Percentiles rank a stretch among this genome's conserved stretches.
Evolutionary conservation across 1,140 invertebrate genomes (phyloP).

Genomic region (Heliconius hermathena): DNA sequence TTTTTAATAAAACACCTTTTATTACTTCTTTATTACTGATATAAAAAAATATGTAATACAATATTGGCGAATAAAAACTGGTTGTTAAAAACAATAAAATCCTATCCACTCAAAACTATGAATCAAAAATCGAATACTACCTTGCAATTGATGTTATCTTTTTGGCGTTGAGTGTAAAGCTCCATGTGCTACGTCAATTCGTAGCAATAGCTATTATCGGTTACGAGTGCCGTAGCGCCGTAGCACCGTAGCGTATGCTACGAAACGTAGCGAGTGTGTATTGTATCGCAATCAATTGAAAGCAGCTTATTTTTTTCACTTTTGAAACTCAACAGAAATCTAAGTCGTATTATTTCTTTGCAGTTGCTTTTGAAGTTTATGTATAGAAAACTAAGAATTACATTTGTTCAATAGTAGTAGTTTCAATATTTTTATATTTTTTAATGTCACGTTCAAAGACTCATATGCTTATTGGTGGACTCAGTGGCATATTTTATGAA

Average conservation of each 20-base stretch:
- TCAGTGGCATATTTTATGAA: no score
- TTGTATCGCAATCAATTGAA: conserved; percentile 34
- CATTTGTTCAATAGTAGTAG: not conserved
- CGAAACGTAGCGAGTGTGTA: conserved; percentile 22
- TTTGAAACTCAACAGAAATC: conserved; percentile 14
- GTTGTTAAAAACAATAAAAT: not conserved
- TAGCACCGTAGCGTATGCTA: conserved; percentile 17
- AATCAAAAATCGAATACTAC: conserved; percentile 24
- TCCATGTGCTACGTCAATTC: conserved; percentile 35
- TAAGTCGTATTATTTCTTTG: conserved; percentile 10
- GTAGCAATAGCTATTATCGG: conserved; percentile 32
- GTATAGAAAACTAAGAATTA: not conserved
- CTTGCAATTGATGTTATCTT: conserved; percentile 26
- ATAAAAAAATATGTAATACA: not conserved
- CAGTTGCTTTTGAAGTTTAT: not conserved
- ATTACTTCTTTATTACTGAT: not conserved
- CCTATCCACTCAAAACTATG: not conserved
- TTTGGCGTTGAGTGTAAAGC: conserved; percentile 28
- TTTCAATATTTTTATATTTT: not conserved
- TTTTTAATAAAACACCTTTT: not conserved
- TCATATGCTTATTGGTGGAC: no score
- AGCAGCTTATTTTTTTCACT: conserved; percentile 22
- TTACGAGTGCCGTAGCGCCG: conserved; percentile 28
- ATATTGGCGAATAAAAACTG: not conserved
- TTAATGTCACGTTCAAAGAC: no score